These are phyloP conservation scores for Pimpla rufipes DNA, from an alignment of 2,888 invertebrate species.

Conservation along the genomic window DNA sequence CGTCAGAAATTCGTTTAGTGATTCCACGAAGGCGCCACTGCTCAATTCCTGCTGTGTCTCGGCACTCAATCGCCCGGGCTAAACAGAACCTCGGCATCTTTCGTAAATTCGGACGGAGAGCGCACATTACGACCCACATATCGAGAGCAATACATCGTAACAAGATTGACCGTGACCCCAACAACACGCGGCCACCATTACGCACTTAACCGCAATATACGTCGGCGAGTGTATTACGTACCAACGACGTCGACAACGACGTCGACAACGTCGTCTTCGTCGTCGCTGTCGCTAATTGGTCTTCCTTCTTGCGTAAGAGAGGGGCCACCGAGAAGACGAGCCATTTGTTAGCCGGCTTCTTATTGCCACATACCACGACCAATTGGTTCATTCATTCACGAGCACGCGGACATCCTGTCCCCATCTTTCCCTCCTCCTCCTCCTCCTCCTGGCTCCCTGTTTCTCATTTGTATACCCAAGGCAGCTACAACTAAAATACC, in stretches of 20 bases:
- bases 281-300: slow-evolving; percentile 48
- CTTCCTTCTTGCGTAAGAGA: slow-evolving; percentile 68
- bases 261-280: slow-evolving; percentile 10
- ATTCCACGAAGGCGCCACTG: background rate
- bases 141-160: slow-evolving; percentile 66
- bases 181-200: slow-evolving; percentile 73
- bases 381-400: slow-evolving; percentile 64
- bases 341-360: slow-evolving; percentile 45
- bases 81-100: background rate
- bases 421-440: slow-evolving; percentile 18
- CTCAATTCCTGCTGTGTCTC: too few species aligned
- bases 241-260: slow-evolving; percentile 9
- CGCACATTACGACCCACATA: slow-evolving; percentile 66
- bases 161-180: slow-evolving; percentile 79
- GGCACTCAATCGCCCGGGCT: too few species aligned
- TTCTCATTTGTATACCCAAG: slow-evolving; percentile 23
- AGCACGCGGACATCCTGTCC: slow-evolving; percentile 57
- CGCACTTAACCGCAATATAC: slow-evolving; percentile 78
- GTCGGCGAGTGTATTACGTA: slow-evolving; percentile 27
- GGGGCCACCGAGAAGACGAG: slow-evolving; percentile 46
- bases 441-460: background rate
- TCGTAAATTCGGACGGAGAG: background rate
- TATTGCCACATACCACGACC: slow-evolving; percentile 47
- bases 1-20: too few species aligned
- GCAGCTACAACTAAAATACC: background rate